Evolutionary conservation across 2,888 invertebrate genomes (phyloP), one percentile per base, ranked within the genome.

Genomic region (Drosophila neonasuta): DNA sequence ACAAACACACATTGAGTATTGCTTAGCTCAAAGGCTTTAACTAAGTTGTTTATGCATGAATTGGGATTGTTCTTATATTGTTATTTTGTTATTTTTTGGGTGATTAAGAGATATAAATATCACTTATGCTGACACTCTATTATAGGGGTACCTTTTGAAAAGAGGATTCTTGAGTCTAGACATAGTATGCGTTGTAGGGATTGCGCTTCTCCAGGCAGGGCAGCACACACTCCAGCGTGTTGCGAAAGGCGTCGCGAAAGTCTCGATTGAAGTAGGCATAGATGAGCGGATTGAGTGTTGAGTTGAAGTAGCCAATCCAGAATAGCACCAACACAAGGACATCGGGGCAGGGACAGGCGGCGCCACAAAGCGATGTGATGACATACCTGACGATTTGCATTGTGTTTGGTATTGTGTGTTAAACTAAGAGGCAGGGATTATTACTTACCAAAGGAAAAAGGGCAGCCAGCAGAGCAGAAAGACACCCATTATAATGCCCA

Each of bases 281-380:
- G 87, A 99, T 97, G 76, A 98, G 92, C 1, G 98, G 98, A 91
- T 99, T 99, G 63, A 98, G 92, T 55, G 97, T 97, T 11, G 97
- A 97, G 92, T 98, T 98, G 92, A 97, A 97, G 92, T 99, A 99
- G 67, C 99, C 99, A 84, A 99, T 96, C 99, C 98, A 99, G 92
- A 99, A 99, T 83, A 99, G 94, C 59, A 97, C 93, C 70, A 96
- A 95, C 58, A 98, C 97, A 55, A 99, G 94, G 66, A 96, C 93
- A 75, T 96, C 94, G 1, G 99, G 98, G 82, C 95, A 95, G 48
- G 93, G 93, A 90, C 97, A 98, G 10, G 98, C 93, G 55, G 95
- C 94, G 2, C 96, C 96, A 90, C 97, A 96, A 0, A 96, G 91
- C 65, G 96, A 95, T 63, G 96, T 95, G 86, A 95, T 96, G 62